phyloP scores from a whole-genome alignment of 2,888 invertebrate species.

The Aleiodes leptofemur region DNA sequence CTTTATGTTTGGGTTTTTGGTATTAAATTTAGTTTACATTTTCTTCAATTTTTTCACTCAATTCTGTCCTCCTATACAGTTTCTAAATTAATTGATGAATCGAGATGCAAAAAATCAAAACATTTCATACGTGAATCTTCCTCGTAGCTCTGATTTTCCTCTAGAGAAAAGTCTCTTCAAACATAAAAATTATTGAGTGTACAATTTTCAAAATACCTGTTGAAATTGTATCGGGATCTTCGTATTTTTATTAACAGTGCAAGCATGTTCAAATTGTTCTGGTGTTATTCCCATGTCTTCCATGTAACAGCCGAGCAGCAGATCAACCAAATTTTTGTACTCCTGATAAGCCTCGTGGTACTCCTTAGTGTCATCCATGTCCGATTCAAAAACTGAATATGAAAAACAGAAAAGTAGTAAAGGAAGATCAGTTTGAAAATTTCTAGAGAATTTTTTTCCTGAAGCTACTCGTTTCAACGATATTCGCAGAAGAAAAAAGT shows the following conservation, averaged over 20 bases:
- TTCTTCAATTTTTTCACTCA: no score
- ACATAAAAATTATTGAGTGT: neutral
- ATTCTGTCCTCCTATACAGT: no score
- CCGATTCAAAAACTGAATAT: slow-evolving; percentile 90
- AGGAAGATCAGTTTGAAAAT: neutral
- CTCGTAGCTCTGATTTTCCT: no score
- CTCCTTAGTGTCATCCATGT: slow-evolving; percentile 83
- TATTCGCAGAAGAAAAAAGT: no score
- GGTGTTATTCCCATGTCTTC: slow-evolving; percentile 93
- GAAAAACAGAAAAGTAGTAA: slow-evolving; percentile 33
- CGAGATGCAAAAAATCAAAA: no score
- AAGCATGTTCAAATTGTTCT: slow-evolving; percentile 91
- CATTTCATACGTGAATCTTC: no score
- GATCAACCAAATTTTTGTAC: slow-evolving; percentile 93
- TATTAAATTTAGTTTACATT: no score
- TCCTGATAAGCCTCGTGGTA: slow-evolving; percentile 88
- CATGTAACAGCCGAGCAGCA: slow-evolving; percentile 93
- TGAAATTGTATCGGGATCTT: slow-evolving; percentile 78
- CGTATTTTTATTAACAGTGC: slow-evolving; percentile 76
- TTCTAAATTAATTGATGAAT: no score
- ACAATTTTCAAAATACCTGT: slow-evolving; percentile 72
- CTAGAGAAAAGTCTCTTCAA: no score
- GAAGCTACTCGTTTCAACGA: no score
- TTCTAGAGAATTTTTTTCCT: slow-evolving; percentile 22
- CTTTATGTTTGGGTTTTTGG: no score